A percentile compares a stretch with the other conserved stretches of the same genome.
These are phyloP conservation scores for Hemitrygon akajei DNA, from an alignment of 2,797 vertebrate genomes.

Conservation along the genomic window DNA sequence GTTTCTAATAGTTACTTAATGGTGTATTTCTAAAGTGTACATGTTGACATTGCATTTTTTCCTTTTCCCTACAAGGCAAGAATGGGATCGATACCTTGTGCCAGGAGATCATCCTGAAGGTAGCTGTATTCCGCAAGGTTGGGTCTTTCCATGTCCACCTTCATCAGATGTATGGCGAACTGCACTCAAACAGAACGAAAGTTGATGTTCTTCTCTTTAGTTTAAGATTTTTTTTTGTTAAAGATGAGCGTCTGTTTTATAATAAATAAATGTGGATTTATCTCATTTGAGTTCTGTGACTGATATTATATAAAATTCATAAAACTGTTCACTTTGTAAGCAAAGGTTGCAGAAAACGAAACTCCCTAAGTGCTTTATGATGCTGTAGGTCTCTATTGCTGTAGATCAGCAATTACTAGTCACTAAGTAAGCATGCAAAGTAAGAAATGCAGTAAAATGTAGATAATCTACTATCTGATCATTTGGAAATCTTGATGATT, in stretches of 20 bases:
- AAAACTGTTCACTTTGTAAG: neutral
- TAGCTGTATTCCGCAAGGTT: conserved; percentile 70
- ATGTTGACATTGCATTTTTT: neutral
- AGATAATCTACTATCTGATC: no score
- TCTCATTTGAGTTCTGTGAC: neutral
- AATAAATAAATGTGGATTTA: conserved; percentile 16
- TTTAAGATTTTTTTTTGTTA: neutral
- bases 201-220: neutral
- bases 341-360: neutral
- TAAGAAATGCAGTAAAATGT: neutral
- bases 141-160: conserved; percentile 75
- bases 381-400: neutral
- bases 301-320: neutral
- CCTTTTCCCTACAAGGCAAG: conserved; percentile 61
- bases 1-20: neutral
- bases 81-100: conserved; percentile 82
- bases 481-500: no score
- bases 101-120: conserved; percentile 72
- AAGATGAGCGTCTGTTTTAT: neutral
- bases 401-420: neutral
- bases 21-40: neutral
- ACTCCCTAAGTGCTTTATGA: neutral
- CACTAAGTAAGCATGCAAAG: neutral
- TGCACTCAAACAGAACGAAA: conserved; percentile 54
- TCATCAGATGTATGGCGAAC: conserved; percentile 74